Evolutionary conservation across 2,888 invertebrate species (phyloP), one percentile per base, ranked within the genome.

Genomic region (Petrophora chlorosata): DNA sequence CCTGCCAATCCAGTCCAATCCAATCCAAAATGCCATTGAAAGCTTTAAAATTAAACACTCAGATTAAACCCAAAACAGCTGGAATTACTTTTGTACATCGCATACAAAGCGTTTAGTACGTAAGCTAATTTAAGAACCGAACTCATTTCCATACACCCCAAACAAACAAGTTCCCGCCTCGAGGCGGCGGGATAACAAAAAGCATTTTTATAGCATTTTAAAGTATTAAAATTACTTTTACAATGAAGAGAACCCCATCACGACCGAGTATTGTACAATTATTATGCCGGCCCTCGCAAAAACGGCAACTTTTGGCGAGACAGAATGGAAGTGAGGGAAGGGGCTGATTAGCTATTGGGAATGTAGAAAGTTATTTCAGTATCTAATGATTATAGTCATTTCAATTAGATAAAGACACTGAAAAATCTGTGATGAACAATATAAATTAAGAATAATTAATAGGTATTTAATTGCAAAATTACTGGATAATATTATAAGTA

Each of bases 211-310:
- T 43, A 38, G 42, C 39, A 49, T 34, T 40, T 39, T 26, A 28
- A 56, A 49, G 53, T 56, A 56, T 56, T 52, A 52, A 52, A 50
- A 56, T 53, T 49, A 53, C 56, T 43, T 43, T 40, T 36, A 36
- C 44, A 48, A 48, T 53, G 52, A 52, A 52, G 38, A 42, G 33
- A 42, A 52, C 29, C 53, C 53, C 53, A 43, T 50, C 49, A 34
- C 16, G 38, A 15, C 29, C 33, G 44, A 51, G 53, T 32, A 55
- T 51, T 53, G 56, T 62, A 47, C 59, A 62, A 58, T 68, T 62
- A 66, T 70, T 56, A 62, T 62, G 54, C 56, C 59, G 56, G 58
- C 59, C 63, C 53, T 40, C 36, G 61, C 67, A 70, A 69, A 70
- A 70, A 67, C 58, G 52, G 57, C 43, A 61, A 63, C 54, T 66